A percentile compares a stretch with the other conserved stretches of the same genome.
phyloP scores from a whole-genome alignment of 2,888 invertebrate genomes.

The Drosophila aldrichi region DNA sequence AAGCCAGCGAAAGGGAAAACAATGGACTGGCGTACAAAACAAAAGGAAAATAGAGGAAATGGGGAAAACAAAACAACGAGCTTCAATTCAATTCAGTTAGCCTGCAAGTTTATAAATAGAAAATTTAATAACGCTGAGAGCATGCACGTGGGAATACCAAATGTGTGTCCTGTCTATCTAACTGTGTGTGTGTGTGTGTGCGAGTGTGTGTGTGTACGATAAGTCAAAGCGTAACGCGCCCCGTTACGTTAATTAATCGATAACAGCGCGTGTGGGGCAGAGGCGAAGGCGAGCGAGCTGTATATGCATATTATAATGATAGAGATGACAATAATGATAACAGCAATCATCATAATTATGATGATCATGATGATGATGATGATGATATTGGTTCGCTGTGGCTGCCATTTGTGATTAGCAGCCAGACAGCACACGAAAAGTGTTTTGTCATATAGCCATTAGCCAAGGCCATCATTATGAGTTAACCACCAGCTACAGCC shows the following conservation, averaged over 20 bases:
- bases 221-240: conserved; percentile 72
- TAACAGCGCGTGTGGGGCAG: conserved; percentile 37
- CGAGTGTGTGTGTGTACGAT: conserved; percentile 43
- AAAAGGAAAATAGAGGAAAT: conserved; percentile 7
- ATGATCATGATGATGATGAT: conserved; percentile 19
- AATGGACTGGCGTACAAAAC: not conserved
- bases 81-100: conserved; percentile 33
- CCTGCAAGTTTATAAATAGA: conserved; percentile 67
- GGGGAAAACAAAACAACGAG: conserved; percentile 23
- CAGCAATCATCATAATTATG: conserved; percentile 43
- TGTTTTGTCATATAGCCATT: conserved; percentile 64
- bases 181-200: conserved; percentile 10
- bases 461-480: conserved; percentile 61
- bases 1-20: conserved; percentile 35
- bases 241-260: conserved; percentile 79
- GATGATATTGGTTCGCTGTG: conserved; percentile 38
- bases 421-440: conserved; percentile 45
- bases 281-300: not conserved
- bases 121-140: conserved; percentile 77
- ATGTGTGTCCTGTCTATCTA: conserved; percentile 57
- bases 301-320: conserved; percentile 45
- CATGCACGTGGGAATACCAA: conserved; percentile 73
- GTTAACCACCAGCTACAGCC: conserved; percentile 30
- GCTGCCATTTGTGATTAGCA: conserved; percentile 62
- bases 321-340: conserved; percentile 38